Evolutionary conservation across 2,888 invertebrate genomes (phyloP), one percentile per base, ranked within the genome.

Genomic region (Anarsia innoxiella): DNA sequence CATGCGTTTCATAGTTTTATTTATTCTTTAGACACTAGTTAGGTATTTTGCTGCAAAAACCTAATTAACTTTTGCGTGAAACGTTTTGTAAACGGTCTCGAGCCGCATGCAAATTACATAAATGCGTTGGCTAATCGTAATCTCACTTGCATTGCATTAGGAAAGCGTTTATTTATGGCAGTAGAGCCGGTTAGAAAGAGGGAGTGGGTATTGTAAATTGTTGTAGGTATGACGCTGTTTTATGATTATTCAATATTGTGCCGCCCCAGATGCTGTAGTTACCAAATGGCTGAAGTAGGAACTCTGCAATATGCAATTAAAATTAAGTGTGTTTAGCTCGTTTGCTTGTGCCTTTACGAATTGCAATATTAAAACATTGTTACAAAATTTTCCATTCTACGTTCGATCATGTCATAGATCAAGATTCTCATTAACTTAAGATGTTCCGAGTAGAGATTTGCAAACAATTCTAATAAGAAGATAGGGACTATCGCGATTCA

Each of bases 31-130:
- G 27, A 30, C 23, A 32, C 27, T 40, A 26, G 19, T n/a, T n/a
- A n/a, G n/a, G n/a, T n/a, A n/a, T n/a, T n/a, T n/a, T n/a, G n/a
- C n/a, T n/a, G n/a, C 25, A 32, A 33, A 36, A 35, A 31, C 31
- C 34, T 46, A 47, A 51, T 54, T 47, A 50, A 37, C 29, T 37
- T 52, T 49, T 40, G 49, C 51, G 47, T 49, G 46, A 54, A 53
- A 42, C 46, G 48, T 49, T 45, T 48, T 38, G 39, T 31, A 29
- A 47, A 40, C 33, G 27, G 25, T 32, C 34, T 52, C 44, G 48
- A 51, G 44, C 42, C 48, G 53, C 51, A 54, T 57, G 51, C 49
- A 56, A 60, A 57, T 59, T 59, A 45, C 46, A 47, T 48, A 52
- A 45, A 43, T 35, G 34, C 42, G 44, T 58, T 50, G 28, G 39